These are phyloP conservation scores for Ursus arctos DNA, from an alignment of 2,113 vertebrate species.

Conservation along the genomic window DNA sequence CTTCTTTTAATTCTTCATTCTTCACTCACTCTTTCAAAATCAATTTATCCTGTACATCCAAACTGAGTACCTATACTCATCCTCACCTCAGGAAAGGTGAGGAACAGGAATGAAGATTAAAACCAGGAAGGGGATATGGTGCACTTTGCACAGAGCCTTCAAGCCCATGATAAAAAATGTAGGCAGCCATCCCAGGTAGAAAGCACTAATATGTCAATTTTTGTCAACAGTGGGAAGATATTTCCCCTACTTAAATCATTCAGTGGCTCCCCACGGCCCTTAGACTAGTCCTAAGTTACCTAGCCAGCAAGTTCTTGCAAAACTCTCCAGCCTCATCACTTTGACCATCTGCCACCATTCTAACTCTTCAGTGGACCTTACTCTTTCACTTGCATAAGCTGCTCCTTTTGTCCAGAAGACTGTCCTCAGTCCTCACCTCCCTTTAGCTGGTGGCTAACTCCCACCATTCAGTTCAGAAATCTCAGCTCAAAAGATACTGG, in stretches of 20 bases:
- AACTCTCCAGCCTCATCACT: background rate
- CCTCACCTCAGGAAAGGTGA: background rate
- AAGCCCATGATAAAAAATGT: background rate
- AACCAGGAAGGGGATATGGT: background rate
- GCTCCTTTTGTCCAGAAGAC: background rate
- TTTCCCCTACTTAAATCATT: background rate
- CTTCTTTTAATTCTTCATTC: slow-evolving; percentile 9
- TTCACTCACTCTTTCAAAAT: slow-evolving; percentile 34
- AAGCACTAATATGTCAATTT: background rate
- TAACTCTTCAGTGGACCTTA: background rate
- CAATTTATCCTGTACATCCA: slow-evolving; percentile 23
- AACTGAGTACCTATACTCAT: background rate
- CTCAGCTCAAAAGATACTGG: background rate
- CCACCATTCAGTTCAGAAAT: background rate
- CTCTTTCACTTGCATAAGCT: background rate
- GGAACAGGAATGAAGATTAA: background rate
- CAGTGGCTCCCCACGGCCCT: background rate
- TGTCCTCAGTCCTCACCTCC: background rate
- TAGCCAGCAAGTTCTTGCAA: background rate
- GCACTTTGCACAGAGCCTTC: background rate
- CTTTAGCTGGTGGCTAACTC: background rate
- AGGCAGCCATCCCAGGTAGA: rapidly evolving
- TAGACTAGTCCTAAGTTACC: background rate
- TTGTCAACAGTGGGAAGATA: background rate
- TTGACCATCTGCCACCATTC: background rate